A percentile compares a stretch with the other conserved stretches of the same genome.
Evolutionary conservation across 2,888 invertebrate species (phyloP).

Genomic region (Pasiphila rectangulata): DNA sequence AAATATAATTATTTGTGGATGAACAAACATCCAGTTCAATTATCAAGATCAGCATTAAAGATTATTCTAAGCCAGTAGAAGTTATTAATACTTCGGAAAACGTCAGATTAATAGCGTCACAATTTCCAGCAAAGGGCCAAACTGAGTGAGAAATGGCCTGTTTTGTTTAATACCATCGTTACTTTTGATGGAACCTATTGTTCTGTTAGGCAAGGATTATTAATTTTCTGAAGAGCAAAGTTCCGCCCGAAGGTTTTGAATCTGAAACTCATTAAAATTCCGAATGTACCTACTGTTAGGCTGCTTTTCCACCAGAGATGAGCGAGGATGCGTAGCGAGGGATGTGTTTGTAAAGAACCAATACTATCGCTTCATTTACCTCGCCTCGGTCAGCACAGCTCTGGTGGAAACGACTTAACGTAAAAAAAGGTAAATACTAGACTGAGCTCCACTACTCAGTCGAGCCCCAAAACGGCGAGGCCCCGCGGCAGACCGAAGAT

Average conservation of each 20-base stretch:
- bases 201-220: conserved; percentile 71
- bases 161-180: conserved; percentile 74
- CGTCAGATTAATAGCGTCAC: conserved; percentile 52
- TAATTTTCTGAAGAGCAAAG: conserved; percentile 39
- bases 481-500: too few species aligned
- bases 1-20: too few species aligned
- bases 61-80: conserved; percentile 50
- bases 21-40: background rate
- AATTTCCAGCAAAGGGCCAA: conserved; percentile 46
- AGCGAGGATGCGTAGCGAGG: too few species aligned
- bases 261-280: background rate
- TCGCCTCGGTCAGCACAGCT: too few species aligned
- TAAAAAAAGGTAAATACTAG: too few species aligned
- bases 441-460: too few species aligned
- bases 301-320: too few species aligned
- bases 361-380: too few species aligned
- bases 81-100: conserved; percentile 56
- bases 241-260: background rate
- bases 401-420: too few species aligned
- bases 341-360: too few species aligned
- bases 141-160: conserved; percentile 60
- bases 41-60: conserved; percentile 24
- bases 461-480: too few species aligned
- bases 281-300: too few species aligned
- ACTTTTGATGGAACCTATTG: conserved; percentile 74